These are phyloP conservation scores for Sceloporus tristichus DNA, from an alignment of 2,113 vertebrate species.

Conservation along the genomic window DNA sequence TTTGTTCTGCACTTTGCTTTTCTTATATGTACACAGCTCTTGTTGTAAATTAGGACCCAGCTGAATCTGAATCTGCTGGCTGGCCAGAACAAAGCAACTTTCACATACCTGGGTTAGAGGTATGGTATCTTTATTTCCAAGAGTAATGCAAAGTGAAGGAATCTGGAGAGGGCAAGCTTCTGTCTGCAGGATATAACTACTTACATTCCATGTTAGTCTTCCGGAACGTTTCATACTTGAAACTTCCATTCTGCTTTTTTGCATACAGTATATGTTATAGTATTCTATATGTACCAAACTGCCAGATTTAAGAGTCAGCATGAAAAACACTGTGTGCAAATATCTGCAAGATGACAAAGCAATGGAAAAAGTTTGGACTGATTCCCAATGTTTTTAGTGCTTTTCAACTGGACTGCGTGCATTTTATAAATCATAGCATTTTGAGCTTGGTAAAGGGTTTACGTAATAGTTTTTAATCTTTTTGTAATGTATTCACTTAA, in stretches of 20 bases:
- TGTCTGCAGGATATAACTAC: slow-evolving; percentile 66
- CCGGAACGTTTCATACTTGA: slow-evolving; percentile 46
- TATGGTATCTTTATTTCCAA: slow-evolving; percentile 54
- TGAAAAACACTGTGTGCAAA: slow-evolving; percentile 47
- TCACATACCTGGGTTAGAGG: background rate
- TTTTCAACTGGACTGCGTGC: slow-evolving; percentile 69
- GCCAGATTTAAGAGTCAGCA: slow-evolving; percentile 41
- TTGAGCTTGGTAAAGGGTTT: slow-evolving; percentile 46
- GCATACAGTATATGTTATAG: slow-evolving; percentile 48
- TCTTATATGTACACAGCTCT: slow-evolving; percentile 18
- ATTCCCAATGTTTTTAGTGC: slow-evolving; percentile 58
- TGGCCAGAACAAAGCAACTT: slow-evolving; percentile 28
- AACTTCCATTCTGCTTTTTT: slow-evolving; percentile 47
- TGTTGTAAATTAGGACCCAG: slow-evolving; percentile 49
- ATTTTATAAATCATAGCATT: slow-evolving; percentile 69
- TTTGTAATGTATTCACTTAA: slow-evolving; percentile 74
- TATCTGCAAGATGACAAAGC: slow-evolving; percentile 57
- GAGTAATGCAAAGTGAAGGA: slow-evolving; percentile 38
- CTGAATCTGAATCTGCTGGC: slow-evolving; percentile 25
- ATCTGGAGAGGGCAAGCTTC: slow-evolving; percentile 52
- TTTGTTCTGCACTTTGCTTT: slow-evolving; percentile 19
- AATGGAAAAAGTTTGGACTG: slow-evolving; percentile 32
- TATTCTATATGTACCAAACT: slow-evolving; percentile 55
- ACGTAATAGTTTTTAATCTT: slow-evolving; percentile 68
- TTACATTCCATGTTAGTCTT: slow-evolving; percentile 47